Conservation (phyloP, 2,797 vertebrate genomes). For the Phrynocephalus vlangalii region DNA sequence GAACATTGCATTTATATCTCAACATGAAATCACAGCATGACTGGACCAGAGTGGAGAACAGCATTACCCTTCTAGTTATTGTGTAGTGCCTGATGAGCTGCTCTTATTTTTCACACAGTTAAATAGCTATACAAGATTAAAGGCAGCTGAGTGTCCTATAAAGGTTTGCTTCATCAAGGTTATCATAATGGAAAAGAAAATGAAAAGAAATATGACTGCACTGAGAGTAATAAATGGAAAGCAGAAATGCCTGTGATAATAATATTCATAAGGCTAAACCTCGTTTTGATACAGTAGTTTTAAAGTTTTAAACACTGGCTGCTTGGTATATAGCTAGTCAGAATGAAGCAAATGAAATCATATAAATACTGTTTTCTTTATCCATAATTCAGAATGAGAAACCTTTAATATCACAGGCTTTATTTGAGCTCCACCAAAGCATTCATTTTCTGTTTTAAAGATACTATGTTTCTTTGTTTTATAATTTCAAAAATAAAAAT, state of each 20-base stretch:
- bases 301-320: background rate
- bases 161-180: background rate
- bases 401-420: background rate
- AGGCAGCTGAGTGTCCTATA: background rate
- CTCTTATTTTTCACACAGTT: constrained; percentile 31
- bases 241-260: background rate
- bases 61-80: background rate
- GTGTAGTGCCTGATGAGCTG: background rate
- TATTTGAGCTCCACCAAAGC: background rate
- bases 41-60: background rate
- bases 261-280: background rate
- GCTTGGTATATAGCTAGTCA: background rate
- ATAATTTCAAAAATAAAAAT: background rate
- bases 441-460: constrained; percentile 1
- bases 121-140: background rate
- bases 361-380: background rate
- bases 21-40: background rate
- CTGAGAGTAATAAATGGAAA: constrained; percentile 24
- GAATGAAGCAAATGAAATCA: constrained; percentile 11
- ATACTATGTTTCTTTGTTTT: background rate
- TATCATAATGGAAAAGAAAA: constrained; percentile 14
- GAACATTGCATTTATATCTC: background rate
- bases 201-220: background rate
- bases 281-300: background rate
- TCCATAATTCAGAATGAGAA: background rate